Evolutionary conservation across 2,113 vertebrate species (phyloP).

Genomic region (Bubalus kerabau): DNA sequence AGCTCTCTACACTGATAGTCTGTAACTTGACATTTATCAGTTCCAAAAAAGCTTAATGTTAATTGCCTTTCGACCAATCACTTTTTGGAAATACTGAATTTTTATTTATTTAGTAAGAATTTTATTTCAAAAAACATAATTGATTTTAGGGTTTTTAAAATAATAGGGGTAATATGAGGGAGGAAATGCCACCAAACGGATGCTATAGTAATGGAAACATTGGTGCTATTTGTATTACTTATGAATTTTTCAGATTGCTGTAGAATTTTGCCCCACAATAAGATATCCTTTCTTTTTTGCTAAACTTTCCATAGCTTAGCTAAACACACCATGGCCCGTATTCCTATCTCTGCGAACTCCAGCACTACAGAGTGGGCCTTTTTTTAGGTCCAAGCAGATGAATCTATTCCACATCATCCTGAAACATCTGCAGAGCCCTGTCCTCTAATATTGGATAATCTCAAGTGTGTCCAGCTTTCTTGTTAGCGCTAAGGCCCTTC

Average conservation of each 20-base stretch:
- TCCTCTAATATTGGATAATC: neutral
- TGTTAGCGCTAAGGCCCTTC: neutral
- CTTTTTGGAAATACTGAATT: neutral
- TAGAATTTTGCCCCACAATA: neutral
- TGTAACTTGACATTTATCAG: neutral
- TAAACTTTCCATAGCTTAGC: neutral
- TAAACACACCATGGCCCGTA: neutral
- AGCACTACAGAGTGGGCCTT: neutral
- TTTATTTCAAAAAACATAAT: neutral
- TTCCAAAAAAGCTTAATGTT: neutral
- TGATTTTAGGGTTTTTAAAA: neutral
- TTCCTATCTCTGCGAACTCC: neutral
- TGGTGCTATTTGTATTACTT: neutral
- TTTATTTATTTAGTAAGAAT: conserved; percentile 4
- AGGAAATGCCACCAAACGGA: neutral
- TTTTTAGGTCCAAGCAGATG: neutral
- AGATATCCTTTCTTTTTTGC: neutral
- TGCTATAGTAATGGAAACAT: neutral
- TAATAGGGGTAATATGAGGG: neutral
- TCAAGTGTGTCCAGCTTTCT: neutral
- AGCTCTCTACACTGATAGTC: neutral
- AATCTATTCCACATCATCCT: neutral
- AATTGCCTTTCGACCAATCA: neutral
- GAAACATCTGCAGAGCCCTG: neutral
- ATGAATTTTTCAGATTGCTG: neutral